These are phyloP conservation scores for Varecia variegata DNA, from an alignment of 2,797 vertebrate genomes.

Conservation along the genomic window DNA sequence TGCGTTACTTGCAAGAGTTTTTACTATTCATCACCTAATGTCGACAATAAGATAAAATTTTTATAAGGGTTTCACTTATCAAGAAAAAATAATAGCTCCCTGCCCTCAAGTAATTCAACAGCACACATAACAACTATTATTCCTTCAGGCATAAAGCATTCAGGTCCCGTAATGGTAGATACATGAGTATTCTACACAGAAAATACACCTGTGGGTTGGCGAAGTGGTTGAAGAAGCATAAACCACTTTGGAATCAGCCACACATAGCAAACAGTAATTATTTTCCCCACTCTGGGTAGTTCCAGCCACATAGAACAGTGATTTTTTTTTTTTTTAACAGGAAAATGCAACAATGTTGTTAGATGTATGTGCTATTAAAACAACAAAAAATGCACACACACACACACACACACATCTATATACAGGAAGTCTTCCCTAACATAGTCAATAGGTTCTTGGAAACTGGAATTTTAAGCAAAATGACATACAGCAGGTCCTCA, in stretches of 20 bases:
- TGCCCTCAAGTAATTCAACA: background rate
- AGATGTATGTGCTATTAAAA: background rate
- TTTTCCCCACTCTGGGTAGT: background rate
- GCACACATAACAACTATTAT: background rate
- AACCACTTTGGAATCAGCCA: background rate
- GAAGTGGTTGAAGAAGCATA: background rate
- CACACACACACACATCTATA: background rate
- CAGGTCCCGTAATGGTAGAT: background rate
- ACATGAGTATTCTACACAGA: background rate
- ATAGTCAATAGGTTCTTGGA: background rate
- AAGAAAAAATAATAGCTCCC: background rate
- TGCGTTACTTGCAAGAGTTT: conserved; percentile 6
- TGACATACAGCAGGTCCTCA: background rate
- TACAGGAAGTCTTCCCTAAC: background rate
- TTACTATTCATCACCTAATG: conserved; percentile 26
- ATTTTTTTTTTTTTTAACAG: background rate
- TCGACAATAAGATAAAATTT: conserved; percentile 33
- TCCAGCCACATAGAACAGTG: background rate
- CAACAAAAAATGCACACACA: background rate
- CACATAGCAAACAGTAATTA: background rate
- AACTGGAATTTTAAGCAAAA: background rate
- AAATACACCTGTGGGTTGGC: background rate
- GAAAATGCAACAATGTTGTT: background rate
- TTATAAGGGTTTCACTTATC: conserved; percentile 34
- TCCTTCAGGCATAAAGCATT: background rate